Conservation (phyloP, 2,797 vertebrate genomes). For the Thripadectes ignobilis region DNA sequence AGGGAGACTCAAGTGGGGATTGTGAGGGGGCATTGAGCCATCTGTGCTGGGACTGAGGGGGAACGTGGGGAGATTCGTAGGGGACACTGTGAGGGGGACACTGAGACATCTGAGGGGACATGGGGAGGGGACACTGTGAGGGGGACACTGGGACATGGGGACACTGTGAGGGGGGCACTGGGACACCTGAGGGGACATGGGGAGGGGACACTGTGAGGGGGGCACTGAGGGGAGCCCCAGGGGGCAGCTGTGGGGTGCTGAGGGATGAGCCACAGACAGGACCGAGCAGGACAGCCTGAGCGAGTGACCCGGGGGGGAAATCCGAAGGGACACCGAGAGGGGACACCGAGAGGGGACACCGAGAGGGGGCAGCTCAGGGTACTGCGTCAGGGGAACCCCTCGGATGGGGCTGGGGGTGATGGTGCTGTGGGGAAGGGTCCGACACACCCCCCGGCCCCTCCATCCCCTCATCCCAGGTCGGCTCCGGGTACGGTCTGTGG, state of each 20-base stretch:
- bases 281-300: too few relatives aligned
- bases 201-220: too few relatives aligned
- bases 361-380: too few relatives aligned
- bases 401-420: too few relatives aligned
- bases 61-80: not conserved
- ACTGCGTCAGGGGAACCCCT: not conserved
- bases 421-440: too few relatives aligned
- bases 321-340: too few relatives aligned
- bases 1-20: not conserved
- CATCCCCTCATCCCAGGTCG: conserved; percentile 7
- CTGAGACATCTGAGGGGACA: not conserved
- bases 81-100: not conserved
- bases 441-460: too few relatives aligned
- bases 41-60: not conserved
- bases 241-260: not conserved
- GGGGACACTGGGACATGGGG: not conserved
- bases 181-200: not conserved
- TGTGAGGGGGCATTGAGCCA: not conserved
- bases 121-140: not conserved
- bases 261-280: not conserved
- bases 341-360: too few relatives aligned
- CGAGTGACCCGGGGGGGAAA: too few relatives aligned
- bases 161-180: not conserved
- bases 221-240: too few relatives aligned
- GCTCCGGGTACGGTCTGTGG: not conserved